Evolutionary conservation across 2,113 vertebrate species (phyloP).

Genomic region (Gymnobelideus leadbeateri): DNA sequence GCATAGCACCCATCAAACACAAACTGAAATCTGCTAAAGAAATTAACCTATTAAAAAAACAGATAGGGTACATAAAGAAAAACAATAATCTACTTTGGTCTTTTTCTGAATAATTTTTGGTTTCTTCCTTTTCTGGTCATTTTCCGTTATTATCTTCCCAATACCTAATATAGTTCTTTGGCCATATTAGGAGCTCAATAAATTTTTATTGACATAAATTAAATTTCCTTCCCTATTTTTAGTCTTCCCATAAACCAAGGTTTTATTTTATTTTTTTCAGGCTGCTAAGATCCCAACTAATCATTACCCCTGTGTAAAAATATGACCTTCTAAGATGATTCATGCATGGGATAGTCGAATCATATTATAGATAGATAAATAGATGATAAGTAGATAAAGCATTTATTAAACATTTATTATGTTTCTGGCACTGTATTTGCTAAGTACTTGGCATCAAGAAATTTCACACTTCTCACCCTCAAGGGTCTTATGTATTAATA

Average conservation of each 20-base stretch:
- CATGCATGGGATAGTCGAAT: background rate
- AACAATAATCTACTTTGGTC: background rate
- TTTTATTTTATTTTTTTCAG: background rate
- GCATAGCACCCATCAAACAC: background rate
- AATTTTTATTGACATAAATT: background rate
- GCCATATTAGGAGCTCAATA: background rate
- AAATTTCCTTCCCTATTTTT: background rate
- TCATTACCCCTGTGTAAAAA: background rate
- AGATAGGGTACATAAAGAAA: background rate
- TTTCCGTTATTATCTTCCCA: background rate
- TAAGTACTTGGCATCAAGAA: background rate
- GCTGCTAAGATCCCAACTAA: background rate
- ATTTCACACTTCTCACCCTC: background rate
- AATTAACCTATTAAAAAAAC: background rate
- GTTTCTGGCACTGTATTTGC: background rate
- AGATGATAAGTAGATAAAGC: background rate
- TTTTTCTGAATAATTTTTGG: background rate
- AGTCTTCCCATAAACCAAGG: background rate
- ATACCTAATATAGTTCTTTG: background rate
- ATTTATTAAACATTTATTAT: background rate
- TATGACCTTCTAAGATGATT: background rate
- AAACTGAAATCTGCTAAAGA: slow-evolving; percentile 14
- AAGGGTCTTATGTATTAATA: background rate
- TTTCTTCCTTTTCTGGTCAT: background rate
- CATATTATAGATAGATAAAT: background rate